A percentile compares a stretch with the other conserved stretches of the same genome.
phyloP scores from a whole-genome alignment of 2,113 vertebrate genomes.

The Rattus rattus region DNA sequence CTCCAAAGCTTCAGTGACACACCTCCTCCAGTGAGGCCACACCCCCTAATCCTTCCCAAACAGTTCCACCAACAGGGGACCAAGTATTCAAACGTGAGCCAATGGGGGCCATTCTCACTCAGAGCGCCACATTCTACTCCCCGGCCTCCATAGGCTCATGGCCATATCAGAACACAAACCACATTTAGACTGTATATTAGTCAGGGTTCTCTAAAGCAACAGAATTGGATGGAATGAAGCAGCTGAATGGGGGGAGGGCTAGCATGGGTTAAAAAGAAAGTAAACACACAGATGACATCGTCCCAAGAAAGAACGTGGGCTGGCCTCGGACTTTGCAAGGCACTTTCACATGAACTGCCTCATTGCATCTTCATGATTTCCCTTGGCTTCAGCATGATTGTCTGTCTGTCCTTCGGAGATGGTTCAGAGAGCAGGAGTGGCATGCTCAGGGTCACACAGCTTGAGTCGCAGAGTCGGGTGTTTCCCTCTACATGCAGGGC shows the following conservation, averaged over 20 bases:
- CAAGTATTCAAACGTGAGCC: neutral
- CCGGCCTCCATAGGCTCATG: neutral
- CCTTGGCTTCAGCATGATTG: neutral
- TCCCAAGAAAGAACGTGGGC: neutral
- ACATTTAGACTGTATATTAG: neutral
- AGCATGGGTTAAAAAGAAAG: neutral
- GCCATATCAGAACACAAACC: neutral
- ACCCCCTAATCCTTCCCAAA: neutral
- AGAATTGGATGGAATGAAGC: neutral
- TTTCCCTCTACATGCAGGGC: neutral
- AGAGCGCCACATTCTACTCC: neutral
- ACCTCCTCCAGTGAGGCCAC: neutral
- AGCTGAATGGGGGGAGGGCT: neutral
- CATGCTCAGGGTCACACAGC: neutral
- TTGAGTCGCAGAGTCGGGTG: neutral
- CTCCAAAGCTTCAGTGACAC: neutral
- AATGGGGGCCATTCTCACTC: neutral
- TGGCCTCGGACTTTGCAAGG: neutral
- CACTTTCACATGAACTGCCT: accelerated
- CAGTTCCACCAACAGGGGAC: neutral
- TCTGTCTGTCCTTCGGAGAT: neutral
- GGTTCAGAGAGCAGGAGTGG: neutral
- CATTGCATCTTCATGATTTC: neutral
- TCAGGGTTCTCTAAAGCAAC: neutral
- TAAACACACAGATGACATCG: neutral